These are phyloP conservation scores for Lycodopsis pacificus DNA, from an alignment of 2,797 vertebrate genomes.

Conservation along the genomic window DNA sequence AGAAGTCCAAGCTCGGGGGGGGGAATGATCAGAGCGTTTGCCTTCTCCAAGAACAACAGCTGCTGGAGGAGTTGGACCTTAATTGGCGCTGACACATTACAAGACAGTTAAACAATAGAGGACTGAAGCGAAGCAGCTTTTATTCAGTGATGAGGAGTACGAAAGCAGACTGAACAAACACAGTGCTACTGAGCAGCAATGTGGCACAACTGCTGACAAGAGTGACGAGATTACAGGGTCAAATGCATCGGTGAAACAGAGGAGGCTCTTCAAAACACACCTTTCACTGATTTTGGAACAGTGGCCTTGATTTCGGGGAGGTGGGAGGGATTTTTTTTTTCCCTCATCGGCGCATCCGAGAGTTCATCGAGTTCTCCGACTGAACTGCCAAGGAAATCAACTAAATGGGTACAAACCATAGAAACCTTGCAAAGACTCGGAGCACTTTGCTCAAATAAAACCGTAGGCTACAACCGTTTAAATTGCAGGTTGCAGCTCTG, in stretches of 20 bases:
- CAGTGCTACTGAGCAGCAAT: conserved; percentile 6
- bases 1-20: conserved; percentile 25
- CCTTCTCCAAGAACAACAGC: conserved; percentile 37
- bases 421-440: conserved; percentile 56
- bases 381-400: conserved; percentile 68
- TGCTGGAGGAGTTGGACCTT: conserved; percentile 38
- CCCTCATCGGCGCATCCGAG: conserved; percentile 40
- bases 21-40: conserved; percentile 43
- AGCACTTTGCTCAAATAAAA: conserved; percentile 64
- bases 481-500: conserved; percentile 56
- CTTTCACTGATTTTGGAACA: conserved; percentile 50
- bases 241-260: conserved; percentile 6
- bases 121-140: conserved; percentile 27
- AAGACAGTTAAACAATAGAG: conserved; percentile 46
- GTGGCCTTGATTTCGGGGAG: conserved; percentile 56
- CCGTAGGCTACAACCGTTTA: conserved; percentile 17
- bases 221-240: conserved; percentile 25
- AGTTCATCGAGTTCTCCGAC: conserved; percentile 71
- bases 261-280: conserved; percentile 34
- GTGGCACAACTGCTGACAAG: conserved; percentile 13
- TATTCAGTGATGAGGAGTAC: conserved; percentile 1
- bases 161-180: conserved; percentile 22
- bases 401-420: conserved; percentile 64
- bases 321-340: conserved; percentile 44
- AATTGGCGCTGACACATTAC: conserved; percentile 48